Conservation (phyloP, 2,113 vertebrate species). For the Neoarius graeffei region DNA sequence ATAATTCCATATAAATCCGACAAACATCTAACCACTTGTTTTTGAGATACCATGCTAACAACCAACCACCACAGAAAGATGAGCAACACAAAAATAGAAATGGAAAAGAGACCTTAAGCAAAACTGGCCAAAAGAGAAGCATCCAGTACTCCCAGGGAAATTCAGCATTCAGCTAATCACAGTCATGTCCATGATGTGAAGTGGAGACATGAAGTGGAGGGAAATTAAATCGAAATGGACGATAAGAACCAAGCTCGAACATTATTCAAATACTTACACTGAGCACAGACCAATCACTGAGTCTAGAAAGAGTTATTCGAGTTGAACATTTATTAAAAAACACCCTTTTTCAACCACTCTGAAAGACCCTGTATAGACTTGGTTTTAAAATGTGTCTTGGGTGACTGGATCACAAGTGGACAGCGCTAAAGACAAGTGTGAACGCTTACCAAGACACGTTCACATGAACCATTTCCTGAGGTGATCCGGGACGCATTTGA, state of each 20-base stretch:
- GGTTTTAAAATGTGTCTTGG: no score
- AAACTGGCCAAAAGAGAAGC: background rate
- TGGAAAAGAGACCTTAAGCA: background rate
- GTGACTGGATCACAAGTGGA: no score
- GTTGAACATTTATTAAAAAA: no score
- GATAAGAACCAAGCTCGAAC: background rate
- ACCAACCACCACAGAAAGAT: background rate
- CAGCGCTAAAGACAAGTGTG: no score
- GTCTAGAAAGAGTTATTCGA: background rate
- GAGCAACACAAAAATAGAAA: background rate
- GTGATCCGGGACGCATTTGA: no score
- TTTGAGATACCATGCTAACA: background rate
- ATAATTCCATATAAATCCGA: background rate
- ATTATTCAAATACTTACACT: background rate
- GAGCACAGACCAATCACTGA: background rate
- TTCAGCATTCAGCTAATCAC: background rate
- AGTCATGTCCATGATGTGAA: background rate
- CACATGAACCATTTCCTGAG: no score
- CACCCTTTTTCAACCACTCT: background rate
- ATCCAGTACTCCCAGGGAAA: background rate
- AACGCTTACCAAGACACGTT: no score
- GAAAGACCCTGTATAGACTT: background rate
- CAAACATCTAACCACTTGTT: background rate
- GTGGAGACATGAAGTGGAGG: background rate
- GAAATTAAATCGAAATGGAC: background rate